A percentile compares a stretch with the other conserved stretches of the same genome.
Evolutionary conservation across 64 coral and sea anemone genomes (phyloP).

Genomic region (Montipora efflorescens): DNA sequence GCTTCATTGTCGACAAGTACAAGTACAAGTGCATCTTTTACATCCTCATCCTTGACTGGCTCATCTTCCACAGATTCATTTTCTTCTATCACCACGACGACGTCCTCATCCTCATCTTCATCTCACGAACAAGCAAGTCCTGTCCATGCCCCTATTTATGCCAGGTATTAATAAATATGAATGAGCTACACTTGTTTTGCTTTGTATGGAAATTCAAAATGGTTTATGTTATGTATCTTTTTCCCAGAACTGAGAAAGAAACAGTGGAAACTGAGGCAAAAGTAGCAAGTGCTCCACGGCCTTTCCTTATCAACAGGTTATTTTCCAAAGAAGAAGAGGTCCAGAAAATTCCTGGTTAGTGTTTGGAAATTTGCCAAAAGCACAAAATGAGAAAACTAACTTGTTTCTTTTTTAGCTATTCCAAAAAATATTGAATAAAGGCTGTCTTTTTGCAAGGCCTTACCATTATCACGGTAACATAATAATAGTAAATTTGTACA

Average conservation of each 20-base stretch:
- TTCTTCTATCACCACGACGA: not conserved
- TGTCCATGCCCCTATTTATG: not conserved
- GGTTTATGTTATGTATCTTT: not conserved
- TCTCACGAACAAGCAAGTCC: not conserved
- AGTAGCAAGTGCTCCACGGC: not conserved
- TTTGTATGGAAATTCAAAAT: not conserved
- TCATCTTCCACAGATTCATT: conserved; percentile 48
- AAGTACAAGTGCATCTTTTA: not conserved
- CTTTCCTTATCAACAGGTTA: conserved; percentile 27
- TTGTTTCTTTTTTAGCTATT: no score
- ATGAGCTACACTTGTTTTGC: not conserved
- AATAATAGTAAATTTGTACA: no score
- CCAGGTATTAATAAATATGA: not conserved
- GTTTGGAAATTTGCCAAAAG: not conserved
- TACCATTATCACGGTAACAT: no score
- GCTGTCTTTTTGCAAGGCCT: no score
- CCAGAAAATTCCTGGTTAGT: conserved; percentile 39
- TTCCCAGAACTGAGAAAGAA: not conserved
- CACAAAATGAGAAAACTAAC: not conserved
- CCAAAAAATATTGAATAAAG: no score
- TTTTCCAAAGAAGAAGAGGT: conserved; percentile 40
- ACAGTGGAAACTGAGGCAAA: not conserved
- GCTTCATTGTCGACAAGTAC: not conserved
- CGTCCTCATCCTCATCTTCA: not conserved
- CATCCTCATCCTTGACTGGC: conserved; percentile 45